These are phyloP conservation scores for Chloropsis cyanopogon DNA, from an alignment of 2,113 vertebrate species.

Conservation along the genomic window DNA sequence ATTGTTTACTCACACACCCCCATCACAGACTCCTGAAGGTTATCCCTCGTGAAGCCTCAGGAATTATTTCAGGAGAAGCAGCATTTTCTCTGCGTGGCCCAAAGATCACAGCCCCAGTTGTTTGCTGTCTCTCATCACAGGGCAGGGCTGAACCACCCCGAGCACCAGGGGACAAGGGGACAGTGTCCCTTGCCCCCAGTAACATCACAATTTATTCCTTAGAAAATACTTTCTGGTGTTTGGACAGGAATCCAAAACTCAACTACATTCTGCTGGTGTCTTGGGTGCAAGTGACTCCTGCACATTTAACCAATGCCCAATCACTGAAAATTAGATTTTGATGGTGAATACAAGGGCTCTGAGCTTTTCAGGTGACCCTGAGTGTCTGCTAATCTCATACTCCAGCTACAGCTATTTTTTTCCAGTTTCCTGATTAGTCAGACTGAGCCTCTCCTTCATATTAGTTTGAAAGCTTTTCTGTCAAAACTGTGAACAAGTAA, in stretches of 20 bases:
- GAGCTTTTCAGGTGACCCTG: slow-evolving; percentile 4
- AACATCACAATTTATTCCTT: background rate
- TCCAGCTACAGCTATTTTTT: background rate
- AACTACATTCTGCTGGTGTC: accelerated
- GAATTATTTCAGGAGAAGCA: background rate
- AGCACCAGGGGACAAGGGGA: background rate
- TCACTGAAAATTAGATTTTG: background rate
- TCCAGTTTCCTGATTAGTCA: slow-evolving; percentile 34
- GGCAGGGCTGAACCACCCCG: background rate
- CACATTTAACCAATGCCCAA: background rate
- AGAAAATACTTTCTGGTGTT: background rate
- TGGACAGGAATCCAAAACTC: background rate
- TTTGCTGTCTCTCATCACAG: accelerated
- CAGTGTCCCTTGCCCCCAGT: background rate
- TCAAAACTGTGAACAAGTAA: slow-evolving; percentile 69
- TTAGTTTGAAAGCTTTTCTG: slow-evolving; percentile 67
- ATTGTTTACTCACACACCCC: background rate
- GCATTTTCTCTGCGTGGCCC: background rate
- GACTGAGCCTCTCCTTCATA: slow-evolving; percentile 29
- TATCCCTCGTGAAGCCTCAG: background rate
- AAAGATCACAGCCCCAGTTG: background rate
- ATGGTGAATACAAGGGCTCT: background rate
- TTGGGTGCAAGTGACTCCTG: background rate
- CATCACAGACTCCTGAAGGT: background rate
- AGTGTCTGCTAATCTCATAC: background rate